Conservation (phyloP, 2,113 vertebrate genomes). For the Amphilophus citrinellus region DNA sequence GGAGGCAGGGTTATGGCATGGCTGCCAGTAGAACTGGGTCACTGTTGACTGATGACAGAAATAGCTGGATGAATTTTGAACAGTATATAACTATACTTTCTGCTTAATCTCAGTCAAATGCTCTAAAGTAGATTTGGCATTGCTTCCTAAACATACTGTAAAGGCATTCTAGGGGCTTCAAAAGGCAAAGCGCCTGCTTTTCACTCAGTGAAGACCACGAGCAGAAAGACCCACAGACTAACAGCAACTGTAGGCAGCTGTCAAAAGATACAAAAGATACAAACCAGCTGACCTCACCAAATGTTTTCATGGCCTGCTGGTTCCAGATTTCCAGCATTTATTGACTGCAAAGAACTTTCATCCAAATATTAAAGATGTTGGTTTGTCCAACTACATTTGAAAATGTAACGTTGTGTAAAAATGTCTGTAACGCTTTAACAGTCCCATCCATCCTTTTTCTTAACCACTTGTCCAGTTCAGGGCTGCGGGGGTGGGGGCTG, state of each 20-base stretch:
- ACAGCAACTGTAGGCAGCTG: not conserved
- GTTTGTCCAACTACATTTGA: not conserved
- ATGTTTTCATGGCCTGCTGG: too few relatives aligned
- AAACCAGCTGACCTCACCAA: too few relatives aligned
- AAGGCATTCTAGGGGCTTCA: not conserved
- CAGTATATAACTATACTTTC: not conserved
- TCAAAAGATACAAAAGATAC: too few relatives aligned
- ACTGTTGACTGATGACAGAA: conserved; percentile 1
- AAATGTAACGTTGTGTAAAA: not conserved
- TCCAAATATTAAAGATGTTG: not conserved
- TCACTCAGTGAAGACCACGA: too few relatives aligned
- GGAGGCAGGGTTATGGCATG: conserved; percentile 5
- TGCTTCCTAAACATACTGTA: not conserved
- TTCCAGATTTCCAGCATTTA: not conserved
- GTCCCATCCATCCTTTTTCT: not conserved
- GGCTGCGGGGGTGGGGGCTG: not conserved
- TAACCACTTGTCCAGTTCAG: not conserved
- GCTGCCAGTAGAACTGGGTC: not conserved
- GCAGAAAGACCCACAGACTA: not conserved
- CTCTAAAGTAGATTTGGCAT: not conserved
- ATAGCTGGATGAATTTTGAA: not conserved
- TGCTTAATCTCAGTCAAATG: not conserved
- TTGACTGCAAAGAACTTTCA: not conserved
- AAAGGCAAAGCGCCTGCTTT: not conserved
- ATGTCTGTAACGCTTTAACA: not conserved